phyloP scores from a whole-genome alignment of 2,113 vertebrate genomes.

The Columba livia region DNA sequence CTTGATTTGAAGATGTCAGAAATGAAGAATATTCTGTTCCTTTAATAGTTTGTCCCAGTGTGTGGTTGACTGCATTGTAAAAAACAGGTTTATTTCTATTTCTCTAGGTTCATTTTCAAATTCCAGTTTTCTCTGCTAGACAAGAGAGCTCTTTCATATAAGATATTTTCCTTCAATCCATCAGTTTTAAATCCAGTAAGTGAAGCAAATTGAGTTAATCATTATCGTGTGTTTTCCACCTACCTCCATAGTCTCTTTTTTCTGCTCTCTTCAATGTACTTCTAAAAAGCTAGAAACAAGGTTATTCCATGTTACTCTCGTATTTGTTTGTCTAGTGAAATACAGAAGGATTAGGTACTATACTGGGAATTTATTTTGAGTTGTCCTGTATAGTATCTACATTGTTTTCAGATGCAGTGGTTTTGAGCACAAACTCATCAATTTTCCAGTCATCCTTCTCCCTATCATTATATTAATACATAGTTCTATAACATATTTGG shows the following conservation, averaged over 20 bases:
- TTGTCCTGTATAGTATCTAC: neutral
- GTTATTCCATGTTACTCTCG: neutral
- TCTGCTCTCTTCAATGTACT: neutral
- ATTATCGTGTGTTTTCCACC: neutral
- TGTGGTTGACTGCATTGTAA: slow-evolving; percentile 4
- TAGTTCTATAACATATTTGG: neutral
- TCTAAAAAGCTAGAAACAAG: neutral
- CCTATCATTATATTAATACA: neutral
- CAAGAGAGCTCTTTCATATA: neutral
- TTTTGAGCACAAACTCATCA: neutral
- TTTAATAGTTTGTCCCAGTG: slow-evolving; percentile 1
- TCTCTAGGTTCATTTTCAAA: neutral
- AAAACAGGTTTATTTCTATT: neutral
- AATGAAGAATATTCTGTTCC: neutral
- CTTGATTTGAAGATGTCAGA: slow-evolving; percentile 31
- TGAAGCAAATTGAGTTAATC: slow-evolving; percentile 11
- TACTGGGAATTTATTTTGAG: neutral
- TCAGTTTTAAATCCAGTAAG: slow-evolving; percentile 14
- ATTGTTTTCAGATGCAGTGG: neutral
- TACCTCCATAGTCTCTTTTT: neutral
- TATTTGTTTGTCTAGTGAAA: neutral
- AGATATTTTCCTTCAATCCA: neutral
- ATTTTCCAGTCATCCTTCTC: neutral
- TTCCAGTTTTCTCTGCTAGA: neutral
- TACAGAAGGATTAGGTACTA: neutral